Conservation (phyloP, 92 coral and sea anemone species). For the Zoanthus sansibaricus region DNA sequence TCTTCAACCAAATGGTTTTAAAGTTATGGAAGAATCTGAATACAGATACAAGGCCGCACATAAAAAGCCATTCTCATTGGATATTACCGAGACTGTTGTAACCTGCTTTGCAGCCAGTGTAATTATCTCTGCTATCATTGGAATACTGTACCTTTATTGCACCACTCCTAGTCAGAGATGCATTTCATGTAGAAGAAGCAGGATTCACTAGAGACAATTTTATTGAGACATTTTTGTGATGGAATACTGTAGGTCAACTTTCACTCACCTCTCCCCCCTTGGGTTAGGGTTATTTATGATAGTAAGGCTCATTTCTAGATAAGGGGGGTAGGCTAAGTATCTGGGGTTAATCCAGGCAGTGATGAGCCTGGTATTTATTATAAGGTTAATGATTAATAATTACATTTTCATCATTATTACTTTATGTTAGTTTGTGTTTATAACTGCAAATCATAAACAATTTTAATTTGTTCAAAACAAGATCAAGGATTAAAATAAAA, state of each 20-base stretch:
- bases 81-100: conserved; percentile 71
- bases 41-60: conserved; percentile 10
- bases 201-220: conserved; percentile 1
- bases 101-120: conserved; percentile 72
- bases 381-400: no score
- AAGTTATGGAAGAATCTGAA: conserved; percentile 58
- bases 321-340: no score
- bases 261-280: no score
- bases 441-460: no score
- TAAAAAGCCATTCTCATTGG: conserved; percentile 29
- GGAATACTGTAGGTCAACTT: not conserved
- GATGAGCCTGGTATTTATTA: no score
- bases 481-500: no score
- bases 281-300: no score
- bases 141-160: conserved; percentile 72
- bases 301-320: no score
- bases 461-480: no score
- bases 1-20: conserved; percentile 24
- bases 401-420: no score
- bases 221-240: not conserved
- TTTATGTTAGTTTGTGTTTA: no score
- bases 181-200: conserved; percentile 31
- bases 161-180: conserved; percentile 82
- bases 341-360: no score
- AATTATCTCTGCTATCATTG: conserved; percentile 62